Percentiles rank a stretch among this genome's conserved stretches.
These are phyloP conservation scores for Pollenia labialis DNA, from an alignment of 2,888 invertebrate genomes.

Conservation along the genomic window DNA sequence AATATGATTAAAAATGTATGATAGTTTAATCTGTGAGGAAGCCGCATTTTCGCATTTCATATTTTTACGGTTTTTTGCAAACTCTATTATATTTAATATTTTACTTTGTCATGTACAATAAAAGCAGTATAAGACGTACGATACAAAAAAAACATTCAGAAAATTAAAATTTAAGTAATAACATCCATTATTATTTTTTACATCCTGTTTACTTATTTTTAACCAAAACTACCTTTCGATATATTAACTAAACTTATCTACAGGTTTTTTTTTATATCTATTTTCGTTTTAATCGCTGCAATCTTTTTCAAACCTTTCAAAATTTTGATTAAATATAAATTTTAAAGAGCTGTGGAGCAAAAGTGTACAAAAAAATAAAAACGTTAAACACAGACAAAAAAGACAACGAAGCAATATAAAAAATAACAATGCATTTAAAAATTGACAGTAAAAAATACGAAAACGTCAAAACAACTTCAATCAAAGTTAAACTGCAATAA, in stretches of 20 bases:
- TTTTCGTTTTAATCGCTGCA: constrained; percentile 27
- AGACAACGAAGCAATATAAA: constrained; percentile 34
- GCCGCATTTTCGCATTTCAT: no score
- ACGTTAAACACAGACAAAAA: constrained; percentile 12
- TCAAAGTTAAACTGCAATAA: constrained; percentile 73
- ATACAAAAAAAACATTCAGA: no score
- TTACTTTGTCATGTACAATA: no score
- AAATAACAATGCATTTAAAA: constrained; percentile 67
- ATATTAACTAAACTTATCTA: constrained; percentile 32
- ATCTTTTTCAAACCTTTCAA: constrained; percentile 32
- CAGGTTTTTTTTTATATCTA: neutral
- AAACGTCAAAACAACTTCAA: constrained; percentile 73
- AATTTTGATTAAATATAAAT: constrained; percentile 48
- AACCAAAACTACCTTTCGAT: neutral
- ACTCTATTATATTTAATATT: no score
- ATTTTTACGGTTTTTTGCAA: no score
- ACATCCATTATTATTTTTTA: neutral
- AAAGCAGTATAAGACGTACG: no score
- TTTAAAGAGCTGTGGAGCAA: constrained; percentile 48
- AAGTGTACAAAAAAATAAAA: constrained; percentile 9
- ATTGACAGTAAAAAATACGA: constrained; percentile 72
- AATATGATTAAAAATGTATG: no score
- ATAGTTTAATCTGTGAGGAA: no score
- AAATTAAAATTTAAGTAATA: neutral
- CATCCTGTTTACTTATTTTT: neutral